Evolutionary conservation across 2,888 invertebrate genomes (phyloP).

Genomic region (Leistus spinibarbis): DNA sequence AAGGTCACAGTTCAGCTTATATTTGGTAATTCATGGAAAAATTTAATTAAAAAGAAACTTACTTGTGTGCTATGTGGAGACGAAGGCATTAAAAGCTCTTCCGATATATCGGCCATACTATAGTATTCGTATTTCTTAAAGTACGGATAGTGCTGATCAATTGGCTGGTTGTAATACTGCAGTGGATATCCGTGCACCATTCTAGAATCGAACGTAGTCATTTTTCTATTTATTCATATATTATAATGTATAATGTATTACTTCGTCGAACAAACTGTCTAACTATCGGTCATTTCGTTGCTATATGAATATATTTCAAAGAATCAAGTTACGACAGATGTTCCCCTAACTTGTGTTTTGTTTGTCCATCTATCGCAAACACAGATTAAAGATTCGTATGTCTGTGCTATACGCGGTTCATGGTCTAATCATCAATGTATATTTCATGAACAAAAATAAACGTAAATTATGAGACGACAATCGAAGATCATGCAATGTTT

Average conservation of each 20-base stretch:
- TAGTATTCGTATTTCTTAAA: conserved; percentile 40
- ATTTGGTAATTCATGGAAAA: background rate
- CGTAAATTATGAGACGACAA: background rate
- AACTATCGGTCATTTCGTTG: background rate
- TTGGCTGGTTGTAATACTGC: conserved; percentile 48
- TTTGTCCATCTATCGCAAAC: background rate
- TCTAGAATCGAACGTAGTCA: conserved; percentile 52
- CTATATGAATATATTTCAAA: background rate
- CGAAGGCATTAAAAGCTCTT: conserved; percentile 51
- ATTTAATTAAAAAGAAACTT: conserved; percentile 36
- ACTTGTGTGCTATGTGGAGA: conserved; percentile 55
- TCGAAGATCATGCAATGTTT: background rate
- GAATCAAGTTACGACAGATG: background rate
- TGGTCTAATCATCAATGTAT: background rate
- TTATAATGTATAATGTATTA: too few relatives aligned
- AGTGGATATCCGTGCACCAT: conserved; percentile 54
- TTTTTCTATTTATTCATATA: conserved; percentile 38
- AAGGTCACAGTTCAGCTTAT: too few relatives aligned
- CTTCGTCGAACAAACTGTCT: background rate
- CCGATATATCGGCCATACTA: conserved; percentile 46
- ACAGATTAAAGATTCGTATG: background rate
- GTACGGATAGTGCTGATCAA: background rate
- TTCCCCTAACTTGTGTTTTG: background rate
- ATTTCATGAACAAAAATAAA: background rate
- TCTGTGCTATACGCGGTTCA: background rate